A percentile compares a stretch with the other conserved stretches of the same genome.
These are phyloP conservation scores for Rhinella marina DNA, from an alignment of 2,797 vertebrate species.

Conservation along the genomic window DNA sequence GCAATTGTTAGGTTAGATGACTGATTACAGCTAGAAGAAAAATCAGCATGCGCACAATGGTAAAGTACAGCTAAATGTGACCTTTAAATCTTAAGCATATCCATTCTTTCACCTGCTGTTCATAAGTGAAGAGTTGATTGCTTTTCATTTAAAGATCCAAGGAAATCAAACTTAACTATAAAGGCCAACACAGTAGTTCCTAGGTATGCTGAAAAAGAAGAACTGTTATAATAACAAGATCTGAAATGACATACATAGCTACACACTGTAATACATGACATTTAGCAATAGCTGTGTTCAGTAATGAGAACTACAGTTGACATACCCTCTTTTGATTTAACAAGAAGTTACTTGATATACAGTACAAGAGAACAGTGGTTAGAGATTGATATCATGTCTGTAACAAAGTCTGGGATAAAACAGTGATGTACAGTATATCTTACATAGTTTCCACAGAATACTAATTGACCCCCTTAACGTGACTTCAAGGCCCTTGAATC, in stretches of 20 bases:
- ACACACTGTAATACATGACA: not conserved
- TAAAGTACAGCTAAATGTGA: slow-evolving; percentile 20
- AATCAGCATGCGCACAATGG: slow-evolving; percentile 32
- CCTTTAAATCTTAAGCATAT: slow-evolving; percentile 20
- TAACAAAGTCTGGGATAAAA: not conserved
- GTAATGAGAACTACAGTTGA: not conserved
- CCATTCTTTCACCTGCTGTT: slow-evolving; percentile 14
- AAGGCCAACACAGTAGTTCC: not conserved
- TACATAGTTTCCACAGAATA: too few relatives aligned
- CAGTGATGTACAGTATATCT: too few relatives aligned
- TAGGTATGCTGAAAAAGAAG: not conserved
- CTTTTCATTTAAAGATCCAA: not conserved
- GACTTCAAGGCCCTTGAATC: too few relatives aligned
- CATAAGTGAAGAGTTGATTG: slow-evolving; percentile 19
- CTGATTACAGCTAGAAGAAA: slow-evolving; percentile 11
- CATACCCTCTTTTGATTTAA: not conserved
- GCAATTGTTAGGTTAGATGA: slow-evolving; percentile 16
- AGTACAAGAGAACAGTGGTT: not conserved
- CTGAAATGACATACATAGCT: not conserved
- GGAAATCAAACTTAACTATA: not conserved
- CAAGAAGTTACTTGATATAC: not conserved
- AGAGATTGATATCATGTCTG: not conserved
- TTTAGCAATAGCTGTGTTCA: not conserved
- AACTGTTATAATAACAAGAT: not conserved
- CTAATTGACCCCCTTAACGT: too few relatives aligned